Conservation (phyloP, 2,797 vertebrate species). For the Malurus leucopterus region DNA sequence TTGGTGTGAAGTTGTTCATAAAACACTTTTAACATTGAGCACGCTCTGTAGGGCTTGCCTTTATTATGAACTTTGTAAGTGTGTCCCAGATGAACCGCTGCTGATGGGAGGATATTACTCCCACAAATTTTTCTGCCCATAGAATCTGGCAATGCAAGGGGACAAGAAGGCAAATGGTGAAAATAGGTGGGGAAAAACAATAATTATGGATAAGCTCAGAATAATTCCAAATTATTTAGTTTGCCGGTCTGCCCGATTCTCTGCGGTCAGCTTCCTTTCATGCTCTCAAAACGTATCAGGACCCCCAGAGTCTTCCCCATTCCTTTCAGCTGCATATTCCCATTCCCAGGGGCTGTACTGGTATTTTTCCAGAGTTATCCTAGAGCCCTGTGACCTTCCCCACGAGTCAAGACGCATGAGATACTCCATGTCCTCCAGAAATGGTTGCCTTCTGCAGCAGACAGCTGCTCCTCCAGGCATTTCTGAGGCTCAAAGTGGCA, state of each 20-base stretch:
- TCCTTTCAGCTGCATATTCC: neutral
- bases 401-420: neutral
- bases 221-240: neutral
- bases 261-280: neutral
- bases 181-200: neutral
- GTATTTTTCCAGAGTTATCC: neutral
- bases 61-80: conserved; percentile 63
- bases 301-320: neutral
- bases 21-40: conserved; percentile 66
- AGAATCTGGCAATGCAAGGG: conserved; percentile 10
- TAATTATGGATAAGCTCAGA: neutral
- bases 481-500: neutral
- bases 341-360: neutral
- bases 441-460: neutral
- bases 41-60: conserved; percentile 55
- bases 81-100: conserved; percentile 60
- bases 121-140: conserved; percentile 62
- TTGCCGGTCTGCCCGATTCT: neutral
- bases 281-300: neutral
- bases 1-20: conserved; percentile 63
- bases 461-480: neutral
- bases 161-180: neutral
- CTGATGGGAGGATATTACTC: conserved; percentile 58
- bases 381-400: neutral
- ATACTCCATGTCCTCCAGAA: neutral